Percentiles rank a stretch among this genome's conserved stretches.
Conservation (phyloP, 2,113 vertebrate species). For the Xyrauchen texanus region DNA sequence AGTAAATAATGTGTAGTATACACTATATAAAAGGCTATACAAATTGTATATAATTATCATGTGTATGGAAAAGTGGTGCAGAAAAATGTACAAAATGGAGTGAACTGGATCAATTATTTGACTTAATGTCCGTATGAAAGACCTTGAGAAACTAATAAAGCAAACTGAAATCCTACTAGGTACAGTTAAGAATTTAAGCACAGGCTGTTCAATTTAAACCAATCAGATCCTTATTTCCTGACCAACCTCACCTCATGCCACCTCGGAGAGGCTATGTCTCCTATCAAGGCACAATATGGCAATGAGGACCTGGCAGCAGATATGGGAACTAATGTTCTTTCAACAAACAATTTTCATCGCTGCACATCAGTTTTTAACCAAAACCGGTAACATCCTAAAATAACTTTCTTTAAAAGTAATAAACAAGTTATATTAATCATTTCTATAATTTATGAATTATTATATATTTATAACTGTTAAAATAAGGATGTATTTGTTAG, state of each 20-base stretch:
- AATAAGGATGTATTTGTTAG: too few species aligned
- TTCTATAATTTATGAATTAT: too few species aligned
- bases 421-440: background rate
- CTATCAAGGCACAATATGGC: background rate
- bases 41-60: too few species aligned
- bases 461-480: too few species aligned
- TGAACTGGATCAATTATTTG: background rate
- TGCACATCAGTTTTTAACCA: constrained; percentile 9
- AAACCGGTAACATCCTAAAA: background rate
- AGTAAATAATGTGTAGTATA: too few species aligned
- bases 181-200: background rate
- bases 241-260: background rate
- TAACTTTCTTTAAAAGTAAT: background rate
- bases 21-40: too few species aligned
- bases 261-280: background rate
- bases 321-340: background rate
- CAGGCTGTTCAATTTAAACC: constrained; percentile 1
- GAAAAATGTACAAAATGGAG: too few species aligned
- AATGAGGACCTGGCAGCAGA: background rate
- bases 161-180: background rate
- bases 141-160: background rate
- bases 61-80: too few species aligned
- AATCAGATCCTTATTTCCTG: constrained; percentile 13
- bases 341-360: background rate
- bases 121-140: background rate